These are phyloP conservation scores for Carcina quercana DNA, from an alignment of 2,888 invertebrate genomes.

Conservation along the genomic window DNA sequence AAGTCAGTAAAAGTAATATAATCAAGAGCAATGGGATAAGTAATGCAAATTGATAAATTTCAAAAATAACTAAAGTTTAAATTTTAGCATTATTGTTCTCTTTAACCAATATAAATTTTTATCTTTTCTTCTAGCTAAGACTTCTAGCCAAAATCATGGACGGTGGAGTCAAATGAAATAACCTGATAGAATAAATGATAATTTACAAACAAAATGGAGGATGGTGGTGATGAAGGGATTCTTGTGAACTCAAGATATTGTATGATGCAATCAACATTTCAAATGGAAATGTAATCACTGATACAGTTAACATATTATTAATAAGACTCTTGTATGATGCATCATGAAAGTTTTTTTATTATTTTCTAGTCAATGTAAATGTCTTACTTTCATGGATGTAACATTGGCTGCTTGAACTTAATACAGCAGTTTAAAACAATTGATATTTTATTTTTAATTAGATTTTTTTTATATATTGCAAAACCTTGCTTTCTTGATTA, in stretches of 20 bases:
- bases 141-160: slow-evolving; percentile 57
- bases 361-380: neutral
- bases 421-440: slow-evolving; percentile 6
- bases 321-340: slow-evolving; percentile 35
- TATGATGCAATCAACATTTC: slow-evolving; percentile 18
- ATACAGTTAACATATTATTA: slow-evolving; percentile 55
- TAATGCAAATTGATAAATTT: too few relatives aligned
- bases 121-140: too few relatives aligned
- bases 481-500: too few relatives aligned
- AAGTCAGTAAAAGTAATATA: too few relatives aligned
- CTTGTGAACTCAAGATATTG: slow-evolving; percentile 30
- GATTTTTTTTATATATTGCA: too few relatives aligned
- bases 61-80: too few relatives aligned
- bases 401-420: slow-evolving; percentile 20
- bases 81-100: too few relatives aligned
- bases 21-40: too few relatives aligned
- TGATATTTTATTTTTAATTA: slow-evolving; percentile 16
- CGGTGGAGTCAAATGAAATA: slow-evolving; percentile 54
- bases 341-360: slow-evolving; percentile 40
- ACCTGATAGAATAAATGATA: slow-evolving; percentile 14
- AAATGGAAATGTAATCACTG: slow-evolving; percentile 70
- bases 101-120: too few relatives aligned
- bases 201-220: slow-evolving; percentile 22
- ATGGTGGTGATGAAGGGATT: too few relatives aligned
- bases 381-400: slow-evolving; percentile 22